phyloP scores from a whole-genome alignment of 2,797 vertebrate genomes.

The Mus minutoides region DNA sequence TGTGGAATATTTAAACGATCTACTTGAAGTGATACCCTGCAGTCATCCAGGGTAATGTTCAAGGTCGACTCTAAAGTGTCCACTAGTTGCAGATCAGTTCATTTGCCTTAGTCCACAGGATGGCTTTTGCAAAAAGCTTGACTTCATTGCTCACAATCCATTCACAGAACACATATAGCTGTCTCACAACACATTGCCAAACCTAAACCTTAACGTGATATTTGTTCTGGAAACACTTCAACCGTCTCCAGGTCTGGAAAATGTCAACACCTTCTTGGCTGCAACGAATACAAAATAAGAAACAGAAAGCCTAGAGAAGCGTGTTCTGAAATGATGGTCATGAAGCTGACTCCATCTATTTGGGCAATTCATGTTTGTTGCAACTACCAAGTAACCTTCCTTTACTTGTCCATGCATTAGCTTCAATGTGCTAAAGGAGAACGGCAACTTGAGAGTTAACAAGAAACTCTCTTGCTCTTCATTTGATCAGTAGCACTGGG shows the following conservation, averaged over 20 bases:
- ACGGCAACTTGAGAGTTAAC: constrained; percentile 40
- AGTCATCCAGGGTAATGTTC: constrained; percentile 49
- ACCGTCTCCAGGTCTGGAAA: not conserved
- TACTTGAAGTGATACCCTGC: constrained; percentile 51
- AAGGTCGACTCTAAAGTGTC: constrained; percentile 3
- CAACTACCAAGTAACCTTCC: not conserved
- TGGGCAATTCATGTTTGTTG: constrained; percentile 39
- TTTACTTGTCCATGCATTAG: not conserved
- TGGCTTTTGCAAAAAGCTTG: constrained; percentile 61
- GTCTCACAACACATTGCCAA: not conserved
- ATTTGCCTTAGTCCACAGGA: constrained; percentile 54
- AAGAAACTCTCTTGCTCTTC: constrained; percentile 25
- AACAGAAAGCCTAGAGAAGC: constrained; percentile 45
- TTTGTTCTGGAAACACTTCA: constrained; percentile 21
- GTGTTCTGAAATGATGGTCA: not conserved
- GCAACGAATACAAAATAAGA: not conserved
- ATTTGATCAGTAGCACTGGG: constrained; percentile 51
- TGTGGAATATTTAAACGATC: constrained; percentile 52
- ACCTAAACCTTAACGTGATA: not conserved
- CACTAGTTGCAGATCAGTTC: constrained; percentile 70
- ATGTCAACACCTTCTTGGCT: not conserved
- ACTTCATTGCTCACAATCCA: constrained; percentile 48
- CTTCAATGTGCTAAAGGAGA: constrained; percentile 46
- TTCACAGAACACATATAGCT: not conserved
- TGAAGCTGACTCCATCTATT: not conserved